A percentile compares a stretch with the other conserved stretches of the same genome.
phyloP scores from a whole-genome alignment of 2,888 invertebrate species.

The Papilio elwesi region DNA sequence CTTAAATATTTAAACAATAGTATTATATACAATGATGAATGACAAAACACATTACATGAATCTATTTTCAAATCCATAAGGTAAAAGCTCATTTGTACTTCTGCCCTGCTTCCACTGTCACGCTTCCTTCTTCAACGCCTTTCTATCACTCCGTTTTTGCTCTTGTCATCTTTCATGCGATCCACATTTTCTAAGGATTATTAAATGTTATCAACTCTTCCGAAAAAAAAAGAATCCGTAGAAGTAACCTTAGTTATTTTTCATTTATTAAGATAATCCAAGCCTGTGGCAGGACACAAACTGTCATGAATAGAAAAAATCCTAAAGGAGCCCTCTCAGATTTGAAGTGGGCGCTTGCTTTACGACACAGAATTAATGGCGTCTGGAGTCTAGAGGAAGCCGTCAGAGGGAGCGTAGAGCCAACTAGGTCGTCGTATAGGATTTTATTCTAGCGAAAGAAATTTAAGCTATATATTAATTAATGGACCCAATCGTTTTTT shows the following conservation, averaged over 20 bases:
- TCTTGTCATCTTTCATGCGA: too few relatives aligned
- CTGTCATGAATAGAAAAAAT: slow-evolving; percentile 21
- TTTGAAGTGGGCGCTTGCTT: slow-evolving; percentile 33
- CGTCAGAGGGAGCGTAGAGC: slow-evolving; percentile 2
- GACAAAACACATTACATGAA: too few relatives aligned
- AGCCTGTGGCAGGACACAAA: neutral
- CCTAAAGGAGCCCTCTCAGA: slow-evolving; percentile 22
- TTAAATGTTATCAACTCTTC: too few relatives aligned
- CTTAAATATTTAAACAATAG: neutral
- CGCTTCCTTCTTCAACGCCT: too few relatives aligned
- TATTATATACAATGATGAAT: too few relatives aligned
- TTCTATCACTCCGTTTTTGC: too few relatives aligned
- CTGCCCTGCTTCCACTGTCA: too few relatives aligned
- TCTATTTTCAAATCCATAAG: too few relatives aligned
- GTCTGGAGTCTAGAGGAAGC: slow-evolving; percentile 17
- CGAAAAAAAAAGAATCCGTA: neutral
- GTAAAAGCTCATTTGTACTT: too few relatives aligned
- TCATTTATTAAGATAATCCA: neutral
- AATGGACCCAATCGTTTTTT: neutral
- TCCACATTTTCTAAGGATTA: too few relatives aligned
- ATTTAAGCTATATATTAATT: slow-evolving; percentile 10
- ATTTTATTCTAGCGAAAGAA: slow-evolving; percentile 26
- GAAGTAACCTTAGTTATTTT: neutral
- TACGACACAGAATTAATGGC: slow-evolving; percentile 38
- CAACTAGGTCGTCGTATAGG: slow-evolving; percentile 26